These are phyloP conservation scores for Ciconia stormi DNA, from an alignment of 2,113 vertebrate genomes.

Conservation along the genomic window DNA sequence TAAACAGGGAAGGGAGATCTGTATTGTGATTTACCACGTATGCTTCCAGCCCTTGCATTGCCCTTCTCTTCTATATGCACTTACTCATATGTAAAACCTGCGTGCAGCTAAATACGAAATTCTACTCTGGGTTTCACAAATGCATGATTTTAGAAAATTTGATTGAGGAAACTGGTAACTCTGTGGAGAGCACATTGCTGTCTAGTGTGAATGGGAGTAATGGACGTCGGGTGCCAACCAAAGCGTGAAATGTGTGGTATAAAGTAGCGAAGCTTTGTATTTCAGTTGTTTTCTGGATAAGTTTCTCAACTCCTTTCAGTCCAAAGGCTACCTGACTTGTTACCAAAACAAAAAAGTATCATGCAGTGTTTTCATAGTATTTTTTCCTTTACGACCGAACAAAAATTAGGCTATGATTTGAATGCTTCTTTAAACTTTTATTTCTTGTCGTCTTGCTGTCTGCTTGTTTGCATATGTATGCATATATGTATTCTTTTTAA, in stretches of 20 bases:
- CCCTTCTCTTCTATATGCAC: neutral
- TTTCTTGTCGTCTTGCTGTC: neutral
- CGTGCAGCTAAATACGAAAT: neutral
- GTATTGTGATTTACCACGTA: neutral
- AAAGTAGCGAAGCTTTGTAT: neutral
- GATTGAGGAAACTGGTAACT: neutral
- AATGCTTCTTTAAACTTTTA: neutral
- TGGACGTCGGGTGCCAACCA: rapidly evolving
- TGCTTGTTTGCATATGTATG: neutral
- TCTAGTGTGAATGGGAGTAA: neutral
- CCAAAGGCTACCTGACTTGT: neutral
- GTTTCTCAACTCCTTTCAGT: neutral
- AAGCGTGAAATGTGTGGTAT: neutral
- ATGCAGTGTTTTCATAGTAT: neutral
- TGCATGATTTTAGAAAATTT: neutral
- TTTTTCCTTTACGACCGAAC: neutral
- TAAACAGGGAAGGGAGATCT: neutral
- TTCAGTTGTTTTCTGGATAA: neutral
- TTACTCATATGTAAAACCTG: neutral
- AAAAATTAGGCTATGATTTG: neutral
- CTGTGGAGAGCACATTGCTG: neutral
- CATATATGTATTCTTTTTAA: neutral
- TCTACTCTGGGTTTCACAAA: neutral
- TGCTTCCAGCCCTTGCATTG: neutral
- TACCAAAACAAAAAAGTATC: neutral